Evolutionary conservation across 2,113 vertebrate species (phyloP).

Genomic region (Rattus rattus): DNA sequence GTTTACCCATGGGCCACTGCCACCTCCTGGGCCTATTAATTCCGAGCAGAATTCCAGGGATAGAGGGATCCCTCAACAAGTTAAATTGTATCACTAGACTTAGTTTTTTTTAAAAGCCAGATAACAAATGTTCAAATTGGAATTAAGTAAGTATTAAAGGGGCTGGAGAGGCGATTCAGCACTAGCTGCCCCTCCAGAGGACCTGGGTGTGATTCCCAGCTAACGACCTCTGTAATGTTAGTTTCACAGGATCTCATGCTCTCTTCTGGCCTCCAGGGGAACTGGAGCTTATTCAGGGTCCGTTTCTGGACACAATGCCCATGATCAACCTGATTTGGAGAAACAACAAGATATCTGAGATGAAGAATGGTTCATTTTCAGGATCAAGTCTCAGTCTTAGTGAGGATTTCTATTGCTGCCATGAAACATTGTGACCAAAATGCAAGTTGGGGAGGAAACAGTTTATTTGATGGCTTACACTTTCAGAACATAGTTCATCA

Average conservation of each 20-base stretch:
- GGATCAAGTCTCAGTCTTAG: background rate
- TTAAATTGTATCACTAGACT: background rate
- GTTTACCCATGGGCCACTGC: background rate
- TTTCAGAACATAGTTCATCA: too few relatives aligned
- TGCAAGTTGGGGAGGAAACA: too few relatives aligned
- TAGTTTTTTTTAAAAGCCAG: background rate
- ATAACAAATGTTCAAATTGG: constrained; percentile 36
- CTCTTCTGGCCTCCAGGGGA: background rate
- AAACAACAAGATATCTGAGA: background rate
- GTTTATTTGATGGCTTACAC: too few relatives aligned
- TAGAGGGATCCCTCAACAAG: background rate
- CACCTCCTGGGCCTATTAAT: background rate
- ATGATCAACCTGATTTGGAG: background rate
- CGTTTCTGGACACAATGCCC: background rate
- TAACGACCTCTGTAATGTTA: background rate
- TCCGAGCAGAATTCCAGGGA: constrained; percentile 33
- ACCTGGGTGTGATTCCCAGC: background rate
- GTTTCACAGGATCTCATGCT: background rate
- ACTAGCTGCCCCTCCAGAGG: background rate
- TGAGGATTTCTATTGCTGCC: too few relatives aligned
- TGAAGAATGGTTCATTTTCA: background rate
- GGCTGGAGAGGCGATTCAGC: background rate
- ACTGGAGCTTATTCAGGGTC: background rate
- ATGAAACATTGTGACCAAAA: too few relatives aligned
- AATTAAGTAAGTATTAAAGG: constrained; percentile 24